phyloP scores from a whole-genome alignment of 1,140 invertebrate species.

The Sminthurinus signatus region DNA sequence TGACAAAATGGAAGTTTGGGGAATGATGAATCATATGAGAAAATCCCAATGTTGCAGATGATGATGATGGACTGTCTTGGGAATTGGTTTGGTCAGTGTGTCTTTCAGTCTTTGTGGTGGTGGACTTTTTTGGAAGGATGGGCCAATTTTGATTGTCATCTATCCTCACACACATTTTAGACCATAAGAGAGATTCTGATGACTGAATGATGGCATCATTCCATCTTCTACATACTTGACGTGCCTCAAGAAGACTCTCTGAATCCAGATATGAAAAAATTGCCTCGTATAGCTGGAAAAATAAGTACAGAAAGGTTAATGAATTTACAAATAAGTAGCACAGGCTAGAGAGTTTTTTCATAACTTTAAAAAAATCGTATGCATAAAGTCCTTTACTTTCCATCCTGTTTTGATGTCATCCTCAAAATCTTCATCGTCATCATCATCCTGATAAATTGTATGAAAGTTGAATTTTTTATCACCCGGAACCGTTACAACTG shows the following conservation, averaged over 20 bases:
- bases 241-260: background rate
- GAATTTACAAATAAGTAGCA: background rate
- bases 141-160: background rate
- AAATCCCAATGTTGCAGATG: too few species aligned
- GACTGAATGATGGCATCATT: background rate
- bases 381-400: background rate
- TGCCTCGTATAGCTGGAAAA: background rate
- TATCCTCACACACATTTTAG: background rate
- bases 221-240: background rate
- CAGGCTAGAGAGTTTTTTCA: background rate
- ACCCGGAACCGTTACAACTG: too few species aligned
- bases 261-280: background rate
- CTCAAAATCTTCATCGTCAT: conserved; percentile 5
- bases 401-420: conserved; percentile 1
- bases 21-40: background rate
- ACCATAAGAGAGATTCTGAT: background rate
- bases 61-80: too few species aligned
- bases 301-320: background rate
- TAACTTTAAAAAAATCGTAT: background rate
- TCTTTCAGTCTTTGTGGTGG: too few species aligned
- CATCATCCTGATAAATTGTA: background rate
- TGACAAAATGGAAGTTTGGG: conserved; percentile 1
- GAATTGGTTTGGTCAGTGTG: too few species aligned
- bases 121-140: background rate
- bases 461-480: background rate